Conservation (phyloP, 2,113 vertebrate species). For the Muntiacus muntjak region DNA sequence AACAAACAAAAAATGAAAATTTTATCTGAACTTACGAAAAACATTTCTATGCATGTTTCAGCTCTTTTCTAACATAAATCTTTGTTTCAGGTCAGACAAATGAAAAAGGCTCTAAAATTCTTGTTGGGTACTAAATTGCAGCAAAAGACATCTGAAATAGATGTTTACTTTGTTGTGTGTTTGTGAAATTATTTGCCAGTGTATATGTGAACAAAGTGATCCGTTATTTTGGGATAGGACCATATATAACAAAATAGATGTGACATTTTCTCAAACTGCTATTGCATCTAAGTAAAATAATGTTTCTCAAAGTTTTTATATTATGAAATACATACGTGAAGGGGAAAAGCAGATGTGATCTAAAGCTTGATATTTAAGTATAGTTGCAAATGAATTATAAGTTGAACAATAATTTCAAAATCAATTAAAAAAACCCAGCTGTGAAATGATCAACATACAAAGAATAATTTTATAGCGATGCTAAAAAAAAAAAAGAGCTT, state of each 20-base stretch:
- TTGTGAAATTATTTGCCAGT: neutral
- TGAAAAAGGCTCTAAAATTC: constrained; percentile 19
- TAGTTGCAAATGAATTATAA: neutral
- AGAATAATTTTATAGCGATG: neutral
- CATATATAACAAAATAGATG: constrained; percentile 2
- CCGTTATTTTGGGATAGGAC: neutral
- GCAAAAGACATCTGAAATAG: neutral
- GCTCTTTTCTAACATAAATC: constrained; percentile 8
- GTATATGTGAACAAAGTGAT: neutral
- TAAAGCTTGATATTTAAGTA: constrained; percentile 12
- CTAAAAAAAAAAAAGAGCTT: neutral
- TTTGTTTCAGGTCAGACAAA: neutral
- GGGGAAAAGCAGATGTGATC: neutral
- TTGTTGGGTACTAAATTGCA: neutral
- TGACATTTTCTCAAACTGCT: neutral
- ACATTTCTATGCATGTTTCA: neutral
- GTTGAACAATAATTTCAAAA: constrained; percentile 31
- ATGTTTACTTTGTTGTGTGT: neutral
- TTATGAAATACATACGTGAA: neutral
- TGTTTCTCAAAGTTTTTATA: constrained; percentile 11
- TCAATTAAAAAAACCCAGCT: neutral
- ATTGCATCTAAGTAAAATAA: neutral
- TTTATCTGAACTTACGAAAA: constrained; percentile 32
- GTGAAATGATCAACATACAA: constrained; percentile 16
- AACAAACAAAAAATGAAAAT: neutral